phyloP scores from a whole-genome alignment of 2,113 vertebrate genomes.

The Piaya cayana region DNA sequence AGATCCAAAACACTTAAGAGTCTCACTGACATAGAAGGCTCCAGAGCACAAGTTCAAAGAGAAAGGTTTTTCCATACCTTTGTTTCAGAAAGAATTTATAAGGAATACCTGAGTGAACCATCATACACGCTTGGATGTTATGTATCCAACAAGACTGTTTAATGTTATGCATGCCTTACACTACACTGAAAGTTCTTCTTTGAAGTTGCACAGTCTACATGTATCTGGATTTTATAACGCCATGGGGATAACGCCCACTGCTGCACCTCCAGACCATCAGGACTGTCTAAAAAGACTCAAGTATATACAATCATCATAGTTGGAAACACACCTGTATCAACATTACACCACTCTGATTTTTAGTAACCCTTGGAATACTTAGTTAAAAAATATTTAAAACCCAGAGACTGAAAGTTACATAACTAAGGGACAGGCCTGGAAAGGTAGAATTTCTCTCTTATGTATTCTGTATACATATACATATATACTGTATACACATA shows the following conservation, averaged over 20 bases:
- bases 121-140: not conserved
- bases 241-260: not conserved
- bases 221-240: not conserved
- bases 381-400: not conserved
- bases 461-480: not conserved
- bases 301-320: not conserved
- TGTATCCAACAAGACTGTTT: not conserved
- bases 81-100: not conserved
- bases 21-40: not conserved
- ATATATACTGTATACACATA: no score
- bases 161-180: not conserved
- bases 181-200: not conserved
- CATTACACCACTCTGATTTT: not conserved
- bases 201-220: not conserved
- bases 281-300: not conserved
- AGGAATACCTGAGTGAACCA: not conserved
- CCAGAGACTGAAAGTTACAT: not conserved
- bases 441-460: not conserved
- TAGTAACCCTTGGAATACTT: not conserved
- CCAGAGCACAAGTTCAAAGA: not conserved
- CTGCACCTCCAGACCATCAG: not conserved
- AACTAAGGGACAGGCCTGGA: not conserved
- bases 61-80: not conserved
- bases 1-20: not conserved
- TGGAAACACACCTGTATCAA: not conserved